Conservation (phyloP, 2,888 invertebrate genomes). For the Proisotoma minuta region DNA sequence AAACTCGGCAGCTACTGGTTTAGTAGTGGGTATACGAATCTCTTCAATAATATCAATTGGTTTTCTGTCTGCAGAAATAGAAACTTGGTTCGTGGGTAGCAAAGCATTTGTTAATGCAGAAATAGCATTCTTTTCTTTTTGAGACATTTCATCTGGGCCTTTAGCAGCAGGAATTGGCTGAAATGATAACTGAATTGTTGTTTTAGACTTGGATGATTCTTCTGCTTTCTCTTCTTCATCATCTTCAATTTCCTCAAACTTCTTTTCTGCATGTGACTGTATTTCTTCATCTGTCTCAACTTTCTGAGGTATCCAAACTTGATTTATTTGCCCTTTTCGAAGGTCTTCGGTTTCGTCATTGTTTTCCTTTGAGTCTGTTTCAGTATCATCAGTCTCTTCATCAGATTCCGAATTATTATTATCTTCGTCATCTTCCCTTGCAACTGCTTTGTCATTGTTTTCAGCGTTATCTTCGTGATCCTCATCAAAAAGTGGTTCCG, state of each 20-base stretch:
- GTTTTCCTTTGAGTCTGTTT: background rate
- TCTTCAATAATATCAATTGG: constrained; percentile 20
- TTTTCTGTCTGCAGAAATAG: constrained; percentile 10
- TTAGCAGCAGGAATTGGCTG: constrained; percentile 9
- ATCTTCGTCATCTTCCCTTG: constrained; percentile 16
- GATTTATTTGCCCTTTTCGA: constrained; percentile 5
- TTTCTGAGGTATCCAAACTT: no score
- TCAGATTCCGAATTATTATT: constrained; percentile 13
- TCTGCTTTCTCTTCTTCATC: background rate
- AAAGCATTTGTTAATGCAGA: constrained; percentile 16
- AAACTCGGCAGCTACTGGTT: constrained; percentile 16
- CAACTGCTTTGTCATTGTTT: background rate
- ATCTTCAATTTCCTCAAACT: background rate
- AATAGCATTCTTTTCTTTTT: constrained; percentile 22
- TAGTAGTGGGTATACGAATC: constrained; percentile 17
- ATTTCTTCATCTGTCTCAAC: no score
- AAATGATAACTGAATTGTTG: constrained; percentile 17
- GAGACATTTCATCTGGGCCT: constrained; percentile 8
- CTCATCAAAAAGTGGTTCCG: constrained; percentile 17
- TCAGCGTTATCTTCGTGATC: constrained; percentile 18
- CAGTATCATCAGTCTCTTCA: background rate
- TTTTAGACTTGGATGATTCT: background rate
- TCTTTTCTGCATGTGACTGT: background rate
- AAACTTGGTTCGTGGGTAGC: constrained; percentile 8
- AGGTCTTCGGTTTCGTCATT: constrained; percentile 11